Evolutionary conservation across 2,797 vertebrate species (phyloP).

Genomic region (Acrossocheilus fasciatus): DNA sequence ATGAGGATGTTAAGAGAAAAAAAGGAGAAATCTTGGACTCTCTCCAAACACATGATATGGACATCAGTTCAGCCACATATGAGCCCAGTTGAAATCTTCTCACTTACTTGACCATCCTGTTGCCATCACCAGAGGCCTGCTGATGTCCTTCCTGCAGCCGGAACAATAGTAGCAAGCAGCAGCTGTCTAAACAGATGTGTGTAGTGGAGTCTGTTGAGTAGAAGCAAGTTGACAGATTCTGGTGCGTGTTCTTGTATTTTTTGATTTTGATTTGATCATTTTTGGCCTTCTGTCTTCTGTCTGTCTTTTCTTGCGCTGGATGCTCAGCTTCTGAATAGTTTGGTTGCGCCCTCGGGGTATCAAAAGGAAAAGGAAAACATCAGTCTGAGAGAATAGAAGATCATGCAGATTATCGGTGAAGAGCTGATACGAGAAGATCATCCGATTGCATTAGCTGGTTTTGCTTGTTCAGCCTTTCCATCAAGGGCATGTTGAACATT

Average conservation of each 20-base stretch:
- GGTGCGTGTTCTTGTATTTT: slow-evolving; percentile 4
- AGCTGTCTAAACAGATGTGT: slow-evolving; percentile 34
- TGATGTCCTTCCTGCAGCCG: neutral
- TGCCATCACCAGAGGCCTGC: slow-evolving; percentile 25
- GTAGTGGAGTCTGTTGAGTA: neutral
- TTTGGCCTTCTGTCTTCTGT: slow-evolving; percentile 10
- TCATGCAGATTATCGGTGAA: neutral
- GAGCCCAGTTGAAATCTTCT: slow-evolving; percentile 10
- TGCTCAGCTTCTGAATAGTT: slow-evolving; percentile 14
- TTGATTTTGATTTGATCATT: slow-evolving; percentile 15
- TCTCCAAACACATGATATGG: slow-evolving; percentile 4
- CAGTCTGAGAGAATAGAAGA: neutral
- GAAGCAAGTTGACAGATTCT: slow-evolving; percentile 28
- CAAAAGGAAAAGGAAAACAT: neutral
- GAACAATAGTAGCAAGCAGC: slow-evolving; percentile 22
- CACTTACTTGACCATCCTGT: neutral
- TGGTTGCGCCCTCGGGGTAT: slow-evolving; percentile 3
- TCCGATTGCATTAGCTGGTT: neutral
- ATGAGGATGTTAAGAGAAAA: neutral
- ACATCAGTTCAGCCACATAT: slow-evolving; percentile 28
- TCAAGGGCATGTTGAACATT: neutral
- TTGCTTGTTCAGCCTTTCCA: neutral
- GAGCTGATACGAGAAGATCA: neutral
- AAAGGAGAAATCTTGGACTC: neutral
- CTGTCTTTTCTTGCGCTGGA: slow-evolving; percentile 19